A percentile compares a stretch with the other conserved stretches of the same genome.
These are phyloP conservation scores for Spheniscus mendiculus DNA, from an alignment of 2,113 vertebrate genomes.

Conservation along the genomic window DNA sequence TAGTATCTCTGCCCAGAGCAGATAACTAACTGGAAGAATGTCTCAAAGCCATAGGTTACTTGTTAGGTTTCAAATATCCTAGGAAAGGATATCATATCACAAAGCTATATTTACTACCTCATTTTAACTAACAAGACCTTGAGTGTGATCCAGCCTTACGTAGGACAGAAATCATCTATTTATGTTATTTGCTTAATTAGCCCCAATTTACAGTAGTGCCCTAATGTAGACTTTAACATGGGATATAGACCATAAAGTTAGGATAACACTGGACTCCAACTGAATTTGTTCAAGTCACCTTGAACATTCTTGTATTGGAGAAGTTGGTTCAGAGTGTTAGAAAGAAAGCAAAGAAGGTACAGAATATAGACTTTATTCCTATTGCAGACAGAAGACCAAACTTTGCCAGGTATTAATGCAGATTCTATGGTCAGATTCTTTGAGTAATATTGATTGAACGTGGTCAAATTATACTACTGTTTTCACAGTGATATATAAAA, in stretches of 20 bases:
- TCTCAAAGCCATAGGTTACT: background rate
- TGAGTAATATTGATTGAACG: background rate
- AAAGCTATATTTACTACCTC: background rate
- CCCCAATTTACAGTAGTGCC: background rate
- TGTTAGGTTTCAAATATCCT: background rate
- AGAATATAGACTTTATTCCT: background rate
- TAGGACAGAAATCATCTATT: background rate
- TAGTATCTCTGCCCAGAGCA: background rate
- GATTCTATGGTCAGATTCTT: background rate
- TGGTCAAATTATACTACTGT: background rate
- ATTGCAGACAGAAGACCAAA: background rate
- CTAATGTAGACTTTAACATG: background rate
- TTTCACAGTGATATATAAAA: background rate
- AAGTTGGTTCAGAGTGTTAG: background rate
- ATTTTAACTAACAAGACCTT: background rate
- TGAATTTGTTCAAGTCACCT: background rate
- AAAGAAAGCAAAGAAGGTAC: background rate
- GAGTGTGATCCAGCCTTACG: background rate
- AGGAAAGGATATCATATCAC: background rate
- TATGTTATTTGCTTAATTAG: background rate
- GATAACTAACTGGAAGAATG: background rate
- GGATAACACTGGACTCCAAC: background rate
- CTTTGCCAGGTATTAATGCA: background rate
- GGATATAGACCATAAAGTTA: background rate
- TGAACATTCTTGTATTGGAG: background rate